Evolutionary conservation across 2,888 invertebrate genomes (phyloP).

Genomic region (Trypoxylon attenuatum): DNA sequence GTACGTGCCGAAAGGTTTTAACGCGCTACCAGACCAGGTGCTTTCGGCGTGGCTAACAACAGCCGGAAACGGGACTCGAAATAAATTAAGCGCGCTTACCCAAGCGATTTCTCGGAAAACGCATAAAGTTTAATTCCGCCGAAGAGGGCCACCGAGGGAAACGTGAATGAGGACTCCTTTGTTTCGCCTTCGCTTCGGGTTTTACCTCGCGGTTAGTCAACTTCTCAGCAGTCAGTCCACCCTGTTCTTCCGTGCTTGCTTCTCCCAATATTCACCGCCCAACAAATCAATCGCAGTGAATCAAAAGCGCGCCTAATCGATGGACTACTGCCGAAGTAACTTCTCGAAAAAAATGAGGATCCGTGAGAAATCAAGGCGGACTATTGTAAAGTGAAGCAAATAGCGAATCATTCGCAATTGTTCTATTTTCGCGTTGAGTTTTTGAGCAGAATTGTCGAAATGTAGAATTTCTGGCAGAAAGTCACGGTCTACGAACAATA

Average conservation of each 20-base stretch:
- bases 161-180: neutral
- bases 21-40: neutral
- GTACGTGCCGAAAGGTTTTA: neutral
- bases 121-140: constrained; percentile 8
- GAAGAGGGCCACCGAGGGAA: neutral
- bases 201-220: neutral
- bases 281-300: too few species aligned
- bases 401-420: too few species aligned
- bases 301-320: too few species aligned
- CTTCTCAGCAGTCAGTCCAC: neutral
- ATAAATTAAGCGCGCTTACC: constrained; percentile 29
- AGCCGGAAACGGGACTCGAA: constrained; percentile 29
- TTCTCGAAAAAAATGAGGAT: too few species aligned
- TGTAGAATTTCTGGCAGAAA: too few species aligned
- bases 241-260: neutral
- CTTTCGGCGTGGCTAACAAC: constrained; percentile 4
- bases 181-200: neutral
- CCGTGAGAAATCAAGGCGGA: too few species aligned
- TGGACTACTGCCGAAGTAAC: too few species aligned
- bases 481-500: too few species aligned
- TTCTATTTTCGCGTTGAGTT: too few species aligned
- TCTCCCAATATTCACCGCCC: neutral
- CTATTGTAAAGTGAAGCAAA: too few species aligned
- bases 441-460: too few species aligned
- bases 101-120: constrained; percentile 23